A percentile compares a stretch with the other conserved stretches of the same genome.
phyloP scores from a whole-genome alignment of 2,888 invertebrate species.

The Drosophila rellima region DNA sequence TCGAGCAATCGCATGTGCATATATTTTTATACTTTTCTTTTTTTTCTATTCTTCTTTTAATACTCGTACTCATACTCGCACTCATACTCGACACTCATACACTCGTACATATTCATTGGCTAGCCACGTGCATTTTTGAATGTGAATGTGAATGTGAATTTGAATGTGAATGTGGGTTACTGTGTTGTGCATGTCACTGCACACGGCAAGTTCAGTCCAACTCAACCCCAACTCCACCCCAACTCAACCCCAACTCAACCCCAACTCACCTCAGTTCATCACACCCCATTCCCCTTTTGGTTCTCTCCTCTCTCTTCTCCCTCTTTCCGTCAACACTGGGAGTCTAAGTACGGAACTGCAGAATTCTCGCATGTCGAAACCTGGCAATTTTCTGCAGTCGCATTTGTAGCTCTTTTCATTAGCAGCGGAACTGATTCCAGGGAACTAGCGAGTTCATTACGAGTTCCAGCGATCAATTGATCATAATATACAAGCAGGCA shows the following conservation, averaged over 20 bases:
- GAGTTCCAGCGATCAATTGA: no score
- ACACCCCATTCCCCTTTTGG: no score
- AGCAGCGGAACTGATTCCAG: neutral
- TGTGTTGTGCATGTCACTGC: conserved; percentile 43
- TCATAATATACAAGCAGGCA: neutral
- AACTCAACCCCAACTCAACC: neutral
- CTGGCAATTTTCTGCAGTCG: conserved; percentile 32
- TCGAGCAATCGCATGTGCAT: conserved; percentile 57
- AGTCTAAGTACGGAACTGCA: conserved; percentile 8
- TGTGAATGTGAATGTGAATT: conserved; percentile 14
- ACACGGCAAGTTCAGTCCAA: conserved; percentile 13
- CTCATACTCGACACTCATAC: neutral
- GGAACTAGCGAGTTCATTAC: no score
- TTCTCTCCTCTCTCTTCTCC: neutral
- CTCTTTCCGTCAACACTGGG: no score
- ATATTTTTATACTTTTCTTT: conserved; percentile 21
- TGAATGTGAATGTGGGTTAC: conserved; percentile 54
- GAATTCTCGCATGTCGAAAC: conserved; percentile 45
- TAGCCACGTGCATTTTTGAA: conserved; percentile 39
- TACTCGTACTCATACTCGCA: conserved; percentile 4
- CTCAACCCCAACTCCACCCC: neutral
- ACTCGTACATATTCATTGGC: conserved; percentile 52
- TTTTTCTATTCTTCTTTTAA: neutral
- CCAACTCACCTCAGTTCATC: neutral
- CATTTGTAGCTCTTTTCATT: conserved; percentile 15